Conservation (phyloP, 2,113 vertebrate genomes). For the Puma concolor region DNA sequence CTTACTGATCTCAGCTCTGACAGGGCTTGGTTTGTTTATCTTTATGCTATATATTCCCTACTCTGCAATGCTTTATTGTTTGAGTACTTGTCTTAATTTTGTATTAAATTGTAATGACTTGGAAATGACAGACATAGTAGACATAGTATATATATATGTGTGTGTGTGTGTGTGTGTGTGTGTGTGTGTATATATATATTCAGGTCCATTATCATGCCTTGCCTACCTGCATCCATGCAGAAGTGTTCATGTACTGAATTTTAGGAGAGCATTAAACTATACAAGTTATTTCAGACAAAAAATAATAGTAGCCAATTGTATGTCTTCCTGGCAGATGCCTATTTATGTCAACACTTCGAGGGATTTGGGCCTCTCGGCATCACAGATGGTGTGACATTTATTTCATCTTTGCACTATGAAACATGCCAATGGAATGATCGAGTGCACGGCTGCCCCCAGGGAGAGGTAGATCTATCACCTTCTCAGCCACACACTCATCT, state of each 20-base stretch:
- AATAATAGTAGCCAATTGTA: neutral
- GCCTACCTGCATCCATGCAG: neutral
- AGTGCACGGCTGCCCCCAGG: neutral
- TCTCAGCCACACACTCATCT: neutral
- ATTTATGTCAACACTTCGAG: neutral
- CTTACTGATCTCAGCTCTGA: neutral
- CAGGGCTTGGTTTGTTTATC: neutral
- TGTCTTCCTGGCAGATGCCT: neutral
- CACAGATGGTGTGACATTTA: neutral
- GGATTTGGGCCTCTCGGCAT: neutral
- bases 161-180: too few relatives aligned
- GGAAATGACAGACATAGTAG: neutral
- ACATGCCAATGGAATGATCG: neutral
- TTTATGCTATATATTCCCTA: neutral
- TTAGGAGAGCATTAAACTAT: neutral
- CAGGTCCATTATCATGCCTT: neutral
- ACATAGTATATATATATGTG: neutral
- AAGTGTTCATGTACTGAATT: neutral
- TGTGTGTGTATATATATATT: neutral
- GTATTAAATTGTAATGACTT: neutral
- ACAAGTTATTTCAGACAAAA: neutral
- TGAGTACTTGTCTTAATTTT: neutral
- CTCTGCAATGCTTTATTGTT: neutral
- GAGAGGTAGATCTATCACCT: neutral
- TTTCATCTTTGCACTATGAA: neutral